Conservation (phyloP, 2,113 vertebrate species). For the Bufo gargarizans region DNA sequence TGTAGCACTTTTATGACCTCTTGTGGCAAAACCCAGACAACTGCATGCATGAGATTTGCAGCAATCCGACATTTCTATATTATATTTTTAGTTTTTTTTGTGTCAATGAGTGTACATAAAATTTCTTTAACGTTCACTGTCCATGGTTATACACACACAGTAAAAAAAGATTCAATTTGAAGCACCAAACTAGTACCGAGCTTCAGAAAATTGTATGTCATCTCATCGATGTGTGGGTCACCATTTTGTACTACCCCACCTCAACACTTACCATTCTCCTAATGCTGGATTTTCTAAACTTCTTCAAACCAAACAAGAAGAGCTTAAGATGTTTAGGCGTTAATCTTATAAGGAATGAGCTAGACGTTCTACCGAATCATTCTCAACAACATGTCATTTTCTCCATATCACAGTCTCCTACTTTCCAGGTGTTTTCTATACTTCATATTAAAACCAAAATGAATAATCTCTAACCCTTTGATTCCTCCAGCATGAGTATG, state of each 20-base stretch:
- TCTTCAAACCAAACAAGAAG: background rate
- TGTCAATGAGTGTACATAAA: no score
- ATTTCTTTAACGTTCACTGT: no score
- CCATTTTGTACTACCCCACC: background rate
- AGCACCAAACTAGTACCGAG: background rate
- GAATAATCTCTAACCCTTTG: background rate
- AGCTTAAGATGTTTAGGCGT: background rate
- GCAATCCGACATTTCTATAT: no score
- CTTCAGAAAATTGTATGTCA: background rate
- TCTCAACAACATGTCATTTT: background rate
- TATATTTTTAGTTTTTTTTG: no score
- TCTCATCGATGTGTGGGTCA: background rate
- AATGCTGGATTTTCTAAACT: background rate
- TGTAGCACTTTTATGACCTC: no score
- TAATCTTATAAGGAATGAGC: background rate
- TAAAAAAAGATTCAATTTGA: background rate
- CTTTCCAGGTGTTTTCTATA: background rate
- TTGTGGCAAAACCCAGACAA: no score
- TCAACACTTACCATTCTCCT: background rate
- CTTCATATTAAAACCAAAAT: conserved; percentile 3
- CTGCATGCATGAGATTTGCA: no score
- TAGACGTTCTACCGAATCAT: background rate
- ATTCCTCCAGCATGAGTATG: background rate
- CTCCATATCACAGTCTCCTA: background rate
- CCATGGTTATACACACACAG: no score